Base-by-base conservation (phyloP, 2,888 invertebrate species). In the Diogma glabrata region DNA sequence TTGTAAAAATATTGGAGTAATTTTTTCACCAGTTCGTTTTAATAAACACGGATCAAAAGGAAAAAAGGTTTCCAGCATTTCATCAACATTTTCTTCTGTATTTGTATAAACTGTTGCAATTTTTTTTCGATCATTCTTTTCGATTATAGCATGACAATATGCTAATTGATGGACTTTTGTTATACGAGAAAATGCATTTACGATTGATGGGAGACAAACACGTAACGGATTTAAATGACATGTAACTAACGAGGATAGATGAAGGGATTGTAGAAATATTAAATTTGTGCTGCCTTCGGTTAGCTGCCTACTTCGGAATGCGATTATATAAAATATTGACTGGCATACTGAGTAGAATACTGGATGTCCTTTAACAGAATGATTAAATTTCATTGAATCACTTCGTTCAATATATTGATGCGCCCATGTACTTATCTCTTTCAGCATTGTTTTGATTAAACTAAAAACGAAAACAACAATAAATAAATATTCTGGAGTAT, bases 281-380 rank as follows among this genome's bases (percentile, higher is more conserved):
- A 90, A 67, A 69, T 82, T 92, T 92, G 73, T 84, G 64, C 81
- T 81, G 59, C 75, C 79, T 52, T 75, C 75, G 40, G 90, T 81
- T 58, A 96, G 74, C 63, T 93, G 86, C 59, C 82, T 83, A 65
- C 91, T 87, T 54, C 92, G 81, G 66, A 94, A 95, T 0, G 89
- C 86, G 54, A 97, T 82, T 14, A 94, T 74, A 68, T 96, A 94
- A 72, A 97, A 95, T 43, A 95, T 73, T 0, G 90, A 83, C 67
- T 97, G 95, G 59, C 94, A 94, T 4, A 92, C 79, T 2, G 88
- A 81, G 65, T 93, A 94, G 71, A 97, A 97, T 0, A 93, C 85
- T 4, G 82, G 77, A 64, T 97, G 94, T 1, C 83, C 78, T 59
- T 82, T 78, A 1, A 80, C 62, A 57, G 84, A 82, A 47, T 61